Conservation (phyloP, 2,888 invertebrate genomes). For the Xestia xanthographa region DNA sequence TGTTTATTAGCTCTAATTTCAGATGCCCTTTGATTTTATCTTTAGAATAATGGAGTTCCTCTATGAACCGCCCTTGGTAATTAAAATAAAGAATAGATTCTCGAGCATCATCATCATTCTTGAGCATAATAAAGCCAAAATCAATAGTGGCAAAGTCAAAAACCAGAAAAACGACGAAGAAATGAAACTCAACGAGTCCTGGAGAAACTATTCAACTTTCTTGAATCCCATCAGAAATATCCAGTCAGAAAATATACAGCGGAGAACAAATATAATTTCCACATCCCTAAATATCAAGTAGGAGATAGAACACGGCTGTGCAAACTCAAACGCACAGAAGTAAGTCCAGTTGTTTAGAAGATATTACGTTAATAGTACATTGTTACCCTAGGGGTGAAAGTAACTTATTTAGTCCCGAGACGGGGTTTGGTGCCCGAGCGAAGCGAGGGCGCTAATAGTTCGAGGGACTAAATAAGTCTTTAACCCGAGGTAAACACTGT, state of each 20-base stretch:
- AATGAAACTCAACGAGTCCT: not conserved
- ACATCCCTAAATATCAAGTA: not conserved
- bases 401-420: no score
- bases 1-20: not conserved
- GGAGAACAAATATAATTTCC: no score
- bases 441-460: no score
- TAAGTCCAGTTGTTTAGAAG: not conserved
- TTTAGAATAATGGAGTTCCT: not conserved
- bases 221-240: no score
- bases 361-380: not conserved
- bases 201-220: not conserved
- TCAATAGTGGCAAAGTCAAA: not conserved
- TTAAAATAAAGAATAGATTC: not conserved
- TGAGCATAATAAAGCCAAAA: not conserved
- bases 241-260: no score
- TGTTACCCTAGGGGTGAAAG: no score
- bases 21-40: conserved; percentile 42
- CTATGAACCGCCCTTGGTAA: not conserved
- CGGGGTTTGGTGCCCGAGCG: no score
- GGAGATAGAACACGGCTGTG: not conserved
- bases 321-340: not conserved
- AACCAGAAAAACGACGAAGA: not conserved
- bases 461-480: no score
- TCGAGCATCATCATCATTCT: not conserved
- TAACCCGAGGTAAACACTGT: no score